Conservation (phyloP, 1,140 invertebrate genomes). For the Mylabris phalerata region DNA sequence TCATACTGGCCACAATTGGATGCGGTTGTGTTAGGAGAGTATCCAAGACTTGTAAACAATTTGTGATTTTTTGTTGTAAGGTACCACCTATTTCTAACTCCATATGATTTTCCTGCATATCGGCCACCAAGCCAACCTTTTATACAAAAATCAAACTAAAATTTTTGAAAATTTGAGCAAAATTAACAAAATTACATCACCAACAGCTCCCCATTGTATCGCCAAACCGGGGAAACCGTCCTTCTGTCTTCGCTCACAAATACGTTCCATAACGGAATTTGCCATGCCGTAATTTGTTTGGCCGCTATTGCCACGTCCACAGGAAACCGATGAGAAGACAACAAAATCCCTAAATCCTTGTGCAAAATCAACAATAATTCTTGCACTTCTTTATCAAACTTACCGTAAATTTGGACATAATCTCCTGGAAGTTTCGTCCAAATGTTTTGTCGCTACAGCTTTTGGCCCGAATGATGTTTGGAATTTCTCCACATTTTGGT, state of each 20-base stretch:
- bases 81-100: constrained; percentile 72
- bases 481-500: no score
- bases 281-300: constrained; percentile 82
- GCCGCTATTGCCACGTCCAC: constrained; percentile 80
- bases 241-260: constrained; percentile 54
- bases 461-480: no score
- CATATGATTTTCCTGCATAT: constrained; percentile 72
- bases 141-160: no score
- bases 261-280: constrained; percentile 67
- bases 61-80: constrained; percentile 75
- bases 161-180: no score
- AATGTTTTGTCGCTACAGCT: no score
- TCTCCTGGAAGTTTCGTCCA: no score
- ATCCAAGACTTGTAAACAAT: constrained; percentile 62
- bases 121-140: constrained; percentile 65
- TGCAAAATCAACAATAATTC: constrained; percentile 70
- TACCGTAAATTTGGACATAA: no score
- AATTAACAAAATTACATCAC: constrained; percentile 42
- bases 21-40: constrained; percentile 63
- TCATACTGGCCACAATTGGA: constrained; percentile 60
- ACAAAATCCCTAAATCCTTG: constrained; percentile 45
- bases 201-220: constrained; percentile 60
- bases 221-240: constrained; percentile 55
- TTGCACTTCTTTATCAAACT: no score
- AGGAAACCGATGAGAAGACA: constrained; percentile 82